These are phyloP conservation scores for Asobara japonica DNA, from an alignment of 1,140 invertebrate genomes.

Conservation along the genomic window DNA sequence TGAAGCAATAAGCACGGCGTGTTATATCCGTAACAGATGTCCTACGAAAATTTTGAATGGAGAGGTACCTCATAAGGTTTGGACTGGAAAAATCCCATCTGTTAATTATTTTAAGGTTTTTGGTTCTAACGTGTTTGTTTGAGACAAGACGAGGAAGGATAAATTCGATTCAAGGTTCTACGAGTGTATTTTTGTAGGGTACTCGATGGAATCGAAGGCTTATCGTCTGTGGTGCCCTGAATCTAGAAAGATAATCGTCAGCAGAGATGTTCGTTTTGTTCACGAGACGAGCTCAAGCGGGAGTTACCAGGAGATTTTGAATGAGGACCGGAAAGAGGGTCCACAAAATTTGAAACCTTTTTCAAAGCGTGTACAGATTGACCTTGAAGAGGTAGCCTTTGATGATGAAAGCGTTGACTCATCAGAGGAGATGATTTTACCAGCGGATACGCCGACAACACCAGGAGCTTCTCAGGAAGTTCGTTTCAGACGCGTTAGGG, in stretches of 20 bases:
- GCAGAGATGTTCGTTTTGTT: neutral
- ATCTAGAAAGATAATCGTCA: neutral
- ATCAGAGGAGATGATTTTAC: neutral
- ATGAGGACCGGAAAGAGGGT: neutral
- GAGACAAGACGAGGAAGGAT: too few species aligned
- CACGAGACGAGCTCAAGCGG: neutral
- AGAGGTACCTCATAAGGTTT: slow-evolving; percentile 1
- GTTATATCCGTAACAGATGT: slow-evolving; percentile 40
- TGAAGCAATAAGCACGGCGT: slow-evolving; percentile 36
- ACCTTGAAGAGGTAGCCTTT: neutral
- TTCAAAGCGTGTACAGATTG: neutral
- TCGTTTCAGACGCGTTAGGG: neutral
- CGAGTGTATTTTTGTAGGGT: neutral
- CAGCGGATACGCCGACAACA: neutral
- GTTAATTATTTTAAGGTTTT: neutral
- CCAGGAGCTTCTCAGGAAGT: neutral
- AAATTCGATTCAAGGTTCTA: too few species aligned
- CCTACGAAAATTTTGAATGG: slow-evolving; percentile 16
- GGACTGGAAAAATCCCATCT: neutral
- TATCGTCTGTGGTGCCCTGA: neutral
- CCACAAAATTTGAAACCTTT: neutral
- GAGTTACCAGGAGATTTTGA: neutral
- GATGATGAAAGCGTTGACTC: neutral
- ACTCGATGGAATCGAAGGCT: neutral
- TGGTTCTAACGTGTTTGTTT: neutral